Conservation (phyloP, 1,140 invertebrate species). For the Akabosia matsudoensis region DNA sequence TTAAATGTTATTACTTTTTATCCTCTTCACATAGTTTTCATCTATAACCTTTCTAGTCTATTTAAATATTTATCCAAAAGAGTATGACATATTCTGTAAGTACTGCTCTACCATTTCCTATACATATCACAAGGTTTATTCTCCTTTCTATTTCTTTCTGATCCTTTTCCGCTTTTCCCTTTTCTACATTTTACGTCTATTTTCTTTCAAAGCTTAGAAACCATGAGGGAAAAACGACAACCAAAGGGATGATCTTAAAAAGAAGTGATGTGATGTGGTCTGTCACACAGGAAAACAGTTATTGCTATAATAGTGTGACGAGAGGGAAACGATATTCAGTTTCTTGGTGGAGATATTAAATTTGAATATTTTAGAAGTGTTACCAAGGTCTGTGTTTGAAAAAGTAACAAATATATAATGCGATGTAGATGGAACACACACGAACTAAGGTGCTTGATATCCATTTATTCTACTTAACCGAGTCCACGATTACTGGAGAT, state of each 20-base stretch:
- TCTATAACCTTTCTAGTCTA: too few species aligned
- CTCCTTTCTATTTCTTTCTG: neutral
- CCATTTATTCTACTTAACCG: neutral
- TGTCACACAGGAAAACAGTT: neutral
- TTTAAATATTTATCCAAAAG: too few species aligned
- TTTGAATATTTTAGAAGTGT: neutral
- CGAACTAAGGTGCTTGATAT: neutral
- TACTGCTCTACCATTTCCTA: too few species aligned
- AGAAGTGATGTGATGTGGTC: slow-evolving; percentile 23
- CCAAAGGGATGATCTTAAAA: slow-evolving; percentile 17
- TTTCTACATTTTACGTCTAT: neutral
- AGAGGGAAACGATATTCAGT: neutral
- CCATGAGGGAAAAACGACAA: neutral
- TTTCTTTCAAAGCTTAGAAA: slow-evolving; percentile 4
- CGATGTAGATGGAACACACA: neutral
- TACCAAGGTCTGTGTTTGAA: neutral
- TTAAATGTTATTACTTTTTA: neutral
- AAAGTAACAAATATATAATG: neutral
- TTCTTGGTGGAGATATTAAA: neutral
- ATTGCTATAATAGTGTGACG: too few species aligned
- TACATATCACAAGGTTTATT: too few species aligned
- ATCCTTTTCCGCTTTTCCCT: neutral
- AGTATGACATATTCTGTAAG: too few species aligned
- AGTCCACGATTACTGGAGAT: neutral
- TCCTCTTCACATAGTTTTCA: neutral